A percentile compares a stretch with the other conserved stretches of the same genome.
Conservation (phyloP, 2,888 invertebrate genomes). For the Eilema caniola region DNA sequence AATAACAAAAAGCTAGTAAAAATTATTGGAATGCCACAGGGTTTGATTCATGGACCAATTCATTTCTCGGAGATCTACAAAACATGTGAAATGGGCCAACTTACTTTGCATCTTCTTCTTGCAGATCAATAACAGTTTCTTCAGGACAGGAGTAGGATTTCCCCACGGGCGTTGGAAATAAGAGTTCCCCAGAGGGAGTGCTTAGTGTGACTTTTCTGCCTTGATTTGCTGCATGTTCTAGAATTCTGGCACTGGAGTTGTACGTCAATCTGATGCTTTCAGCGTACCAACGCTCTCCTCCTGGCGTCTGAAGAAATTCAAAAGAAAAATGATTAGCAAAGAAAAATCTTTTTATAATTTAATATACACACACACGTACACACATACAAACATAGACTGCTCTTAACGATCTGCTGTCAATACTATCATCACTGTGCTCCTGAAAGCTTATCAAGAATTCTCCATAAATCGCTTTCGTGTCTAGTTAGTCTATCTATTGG, state of each 20-base stretch:
- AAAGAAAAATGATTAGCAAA: not conserved
- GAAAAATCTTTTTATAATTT: too few relatives aligned
- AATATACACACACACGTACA: too few relatives aligned
- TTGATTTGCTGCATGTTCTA: conserved; percentile 88
- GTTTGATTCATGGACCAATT: not conserved
- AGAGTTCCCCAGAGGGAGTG: conserved; percentile 87
- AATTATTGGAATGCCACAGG: not conserved
- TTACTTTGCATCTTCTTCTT: conserved; percentile 83
- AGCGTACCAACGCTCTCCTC: conserved; percentile 96
- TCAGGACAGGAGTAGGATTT: conserved; percentile 93
- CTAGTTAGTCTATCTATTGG: too few relatives aligned
- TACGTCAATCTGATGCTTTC: conserved; percentile 92
- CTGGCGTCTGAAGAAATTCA: conserved; percentile 89
- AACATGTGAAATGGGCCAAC: conserved; percentile 23
- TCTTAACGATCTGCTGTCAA: too few relatives aligned
- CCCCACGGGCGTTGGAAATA: conserved; percentile 95
- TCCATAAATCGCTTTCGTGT: too few relatives aligned
- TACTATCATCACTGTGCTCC: too few relatives aligned
- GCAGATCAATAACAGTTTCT: conserved; percentile 89
- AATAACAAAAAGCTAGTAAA: not conserved
- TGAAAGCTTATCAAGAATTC: too few relatives aligned
- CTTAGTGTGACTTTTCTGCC: conserved; percentile 83
- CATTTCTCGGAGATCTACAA: not conserved
- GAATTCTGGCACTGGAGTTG: conserved; percentile 88
- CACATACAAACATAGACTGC: too few relatives aligned